Conservation (phyloP, 2,888 invertebrate species). For the Ashinkailepas kermadecensis region DNA sequence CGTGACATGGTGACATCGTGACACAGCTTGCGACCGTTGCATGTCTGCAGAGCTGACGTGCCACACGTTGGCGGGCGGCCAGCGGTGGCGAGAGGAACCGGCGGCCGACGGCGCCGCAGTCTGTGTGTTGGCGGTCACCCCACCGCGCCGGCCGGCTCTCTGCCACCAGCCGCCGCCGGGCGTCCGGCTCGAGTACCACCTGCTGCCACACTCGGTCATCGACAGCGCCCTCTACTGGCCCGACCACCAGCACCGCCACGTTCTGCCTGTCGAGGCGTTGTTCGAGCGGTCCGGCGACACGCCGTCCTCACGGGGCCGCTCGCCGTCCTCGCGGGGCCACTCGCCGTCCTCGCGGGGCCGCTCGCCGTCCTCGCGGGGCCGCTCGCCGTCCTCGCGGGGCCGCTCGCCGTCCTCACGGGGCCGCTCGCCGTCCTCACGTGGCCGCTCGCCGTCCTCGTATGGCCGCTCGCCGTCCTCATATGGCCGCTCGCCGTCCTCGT, state of each 20-base stretch:
- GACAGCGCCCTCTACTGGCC: conserved; percentile 4
- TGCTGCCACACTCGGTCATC: conserved; percentile 1
- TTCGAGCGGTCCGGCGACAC: not conserved
- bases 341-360: not conserved
- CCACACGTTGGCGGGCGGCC: no score
- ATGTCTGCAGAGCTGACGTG: no score
- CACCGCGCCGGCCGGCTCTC: no score
- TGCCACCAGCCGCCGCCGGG: not conserved
- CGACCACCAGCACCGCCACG: not conserved
- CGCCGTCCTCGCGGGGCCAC: not conserved
- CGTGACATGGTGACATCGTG: no score
- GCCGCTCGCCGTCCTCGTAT: no score
- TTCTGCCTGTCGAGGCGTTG: conserved; percentile 2
- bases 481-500: no score
- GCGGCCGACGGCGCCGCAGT: no score
- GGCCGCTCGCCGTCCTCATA: no score
- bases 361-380: not conserved
- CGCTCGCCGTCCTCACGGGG: not conserved
- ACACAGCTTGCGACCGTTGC: no score
- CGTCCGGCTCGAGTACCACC: not conserved
- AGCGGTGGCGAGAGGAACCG: no score
- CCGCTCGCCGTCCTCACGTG: no score
- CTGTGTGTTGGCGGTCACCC: no score
- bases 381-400: not conserved
- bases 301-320: not conserved